Evolutionary conservation across 2,797 vertebrate genomes (phyloP), one percentile per base, ranked within the genome.

Genomic region (Enteromius trimaculatus): DNA sequence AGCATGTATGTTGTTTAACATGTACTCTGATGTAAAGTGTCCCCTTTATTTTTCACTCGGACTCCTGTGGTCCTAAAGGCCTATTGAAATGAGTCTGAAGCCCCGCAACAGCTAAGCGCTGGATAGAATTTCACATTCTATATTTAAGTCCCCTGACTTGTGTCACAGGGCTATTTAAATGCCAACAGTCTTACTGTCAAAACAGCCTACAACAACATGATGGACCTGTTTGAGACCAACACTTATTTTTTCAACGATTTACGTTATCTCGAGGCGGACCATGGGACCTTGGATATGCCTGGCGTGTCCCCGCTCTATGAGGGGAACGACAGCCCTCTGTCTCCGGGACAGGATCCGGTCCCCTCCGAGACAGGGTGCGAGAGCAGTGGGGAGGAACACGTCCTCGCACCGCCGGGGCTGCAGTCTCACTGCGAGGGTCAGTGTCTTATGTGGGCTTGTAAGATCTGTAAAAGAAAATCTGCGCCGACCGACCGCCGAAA

Each of bases 201-300:
- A 93, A 92, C 93, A 83, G 71, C 89, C 77, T 60, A 94, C 93
- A 94, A 94, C 96, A 98, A 95, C 95, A 99, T 98, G 97, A 99
- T 99, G 98, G 98, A 99, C 96, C 96, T 99, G 95, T 99, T 99
- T 89, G 98, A 99, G 96, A 96, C 97, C 91, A 97, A 95, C 90
- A 95, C 96, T 93, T 99, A 97, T 94, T 98, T 98, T 92, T 99
- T 99, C 91, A 93, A 91, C 72, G 95, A 95, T 87, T 85, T 95
- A 90, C 94, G 94, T 51, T 99, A 97, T 82, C 94, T 99, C 90
- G 98, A 98, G 3, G 96, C 94, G 3, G 97, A 99, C 87, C 96
- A 96, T 93, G 96, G 96, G 87, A 92, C 96, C 34, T 90, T 99
- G 95, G 98, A 98, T 90, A 95, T 97, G 92, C 91, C 95, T 7